These are phyloP conservation scores for Alfaro cultratus DNA, from an alignment of 2,797 vertebrate genomes.

Conservation along the genomic window DNA sequence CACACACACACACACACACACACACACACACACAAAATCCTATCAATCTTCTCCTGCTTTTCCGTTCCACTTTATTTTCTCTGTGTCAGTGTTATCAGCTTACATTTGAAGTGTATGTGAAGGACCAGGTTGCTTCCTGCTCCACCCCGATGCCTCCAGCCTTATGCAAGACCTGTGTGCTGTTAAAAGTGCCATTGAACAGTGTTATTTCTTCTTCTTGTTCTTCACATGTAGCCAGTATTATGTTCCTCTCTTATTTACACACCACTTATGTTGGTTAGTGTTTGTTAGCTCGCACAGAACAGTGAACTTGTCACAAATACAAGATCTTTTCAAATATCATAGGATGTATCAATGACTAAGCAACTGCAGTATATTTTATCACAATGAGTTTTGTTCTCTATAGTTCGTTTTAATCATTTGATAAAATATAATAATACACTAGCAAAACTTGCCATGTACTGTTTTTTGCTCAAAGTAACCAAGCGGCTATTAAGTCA, in stretches of 20 bases:
- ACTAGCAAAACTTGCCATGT: neutral
- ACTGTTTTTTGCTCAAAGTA: neutral
- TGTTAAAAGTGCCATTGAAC: constrained; percentile 85
- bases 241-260: constrained; percentile 60
- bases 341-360: neutral
- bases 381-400: neutral
- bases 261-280: constrained; percentile 63
- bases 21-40: constrained; percentile 28
- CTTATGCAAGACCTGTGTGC: constrained; percentile 87
- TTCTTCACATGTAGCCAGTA: constrained; percentile 69
- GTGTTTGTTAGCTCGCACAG: constrained; percentile 73
- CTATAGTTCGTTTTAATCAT: neutral
- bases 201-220: constrained; percentile 66
- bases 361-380: neutral
- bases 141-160: constrained; percentile 79
- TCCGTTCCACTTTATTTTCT: constrained; percentile 45
- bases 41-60: constrained; percentile 54
- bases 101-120: constrained; percentile 56
- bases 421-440: neutral
- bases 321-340: neutral
- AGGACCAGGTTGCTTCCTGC: constrained; percentile 59
- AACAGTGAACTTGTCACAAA: constrained; percentile 46
- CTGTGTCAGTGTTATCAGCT: constrained; percentile 65
- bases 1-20: neutral
- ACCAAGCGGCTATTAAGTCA: neutral